Evolutionary conservation across 2,888 invertebrate species (phyloP).

Genomic region (Chesias legatella): DNA sequence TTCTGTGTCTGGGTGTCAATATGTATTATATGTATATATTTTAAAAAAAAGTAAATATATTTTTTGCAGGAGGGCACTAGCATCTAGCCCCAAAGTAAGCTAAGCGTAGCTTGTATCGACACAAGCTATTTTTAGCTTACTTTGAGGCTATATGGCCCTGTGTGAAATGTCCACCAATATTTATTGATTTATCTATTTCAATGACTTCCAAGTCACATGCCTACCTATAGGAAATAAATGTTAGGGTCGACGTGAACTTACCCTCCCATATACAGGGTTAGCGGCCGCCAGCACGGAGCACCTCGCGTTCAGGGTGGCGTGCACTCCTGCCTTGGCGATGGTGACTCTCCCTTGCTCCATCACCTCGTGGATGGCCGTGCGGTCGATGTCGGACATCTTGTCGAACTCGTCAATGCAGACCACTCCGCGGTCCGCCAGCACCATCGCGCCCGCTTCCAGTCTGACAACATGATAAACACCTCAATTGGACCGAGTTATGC

Average conservation of each 20-base stretch:
- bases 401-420: slow-evolving; percentile 99
- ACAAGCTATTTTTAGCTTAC: no score
- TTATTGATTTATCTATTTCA: no score
- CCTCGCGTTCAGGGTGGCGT: slow-evolving; percentile 97
- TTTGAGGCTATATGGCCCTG: no score
- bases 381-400: slow-evolving; percentile 99
- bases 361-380: slow-evolving; percentile 99
- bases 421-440: slow-evolving; percentile 98
- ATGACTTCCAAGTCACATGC: neutral
- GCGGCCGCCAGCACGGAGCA: slow-evolving; percentile 99
- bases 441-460: slow-evolving; percentile 99
- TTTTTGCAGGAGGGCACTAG: no score
- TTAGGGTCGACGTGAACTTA: slow-evolving; percentile 27
- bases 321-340: slow-evolving; percentile 99
- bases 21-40: no score
- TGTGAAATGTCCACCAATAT: no score
- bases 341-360: slow-evolving; percentile 99
- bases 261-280: slow-evolving; percentile 92
- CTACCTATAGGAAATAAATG: no score
- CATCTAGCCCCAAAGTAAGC: no score
- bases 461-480: slow-evolving; percentile 50
- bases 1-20: no score
- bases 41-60: no score
- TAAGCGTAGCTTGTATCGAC: no score
- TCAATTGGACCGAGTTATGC: no score